These are phyloP conservation scores for Haliclystus octoradiatus DNA, from an alignment of 30 jellyfish, hydroid and myxozoan species.

Conservation along the genomic window DNA sequence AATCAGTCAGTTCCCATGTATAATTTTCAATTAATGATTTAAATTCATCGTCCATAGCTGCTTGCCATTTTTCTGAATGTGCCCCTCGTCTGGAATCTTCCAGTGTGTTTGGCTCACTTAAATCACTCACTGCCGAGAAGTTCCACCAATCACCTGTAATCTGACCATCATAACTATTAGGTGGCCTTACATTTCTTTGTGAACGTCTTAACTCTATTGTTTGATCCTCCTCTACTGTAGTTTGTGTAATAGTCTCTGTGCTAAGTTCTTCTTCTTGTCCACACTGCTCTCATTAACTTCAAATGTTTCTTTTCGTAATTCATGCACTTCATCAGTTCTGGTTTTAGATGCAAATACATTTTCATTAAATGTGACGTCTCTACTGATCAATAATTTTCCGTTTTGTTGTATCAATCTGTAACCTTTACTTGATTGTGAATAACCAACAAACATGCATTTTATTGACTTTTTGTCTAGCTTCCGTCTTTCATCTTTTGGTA, in stretches of 20 bases:
- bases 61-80: constrained; percentile 25
- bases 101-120: constrained; percentile 10
- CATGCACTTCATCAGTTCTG: too few species aligned
- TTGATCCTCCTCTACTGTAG: too few species aligned
- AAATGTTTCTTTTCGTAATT: too few species aligned
- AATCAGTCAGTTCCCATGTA: constrained; percentile 31
- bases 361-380: constrained; percentile 39
- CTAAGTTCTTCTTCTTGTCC: too few species aligned
- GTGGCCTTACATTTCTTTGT: too few species aligned
- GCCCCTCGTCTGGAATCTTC: constrained; percentile 12
- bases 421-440: constrained; percentile 35
- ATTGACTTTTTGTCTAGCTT: constrained; percentile 26
- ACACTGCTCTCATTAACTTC: too few species aligned
- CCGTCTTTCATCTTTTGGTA: constrained; percentile 9
- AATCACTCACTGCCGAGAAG: neutral
- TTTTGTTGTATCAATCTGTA: constrained; percentile 3
- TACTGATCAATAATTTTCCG: constrained; percentile 14
- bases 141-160: constrained; percentile 9
- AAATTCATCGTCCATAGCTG: constrained; percentile 28
- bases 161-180: too few species aligned
- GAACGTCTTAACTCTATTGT: too few species aligned
- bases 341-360: too few species aligned
- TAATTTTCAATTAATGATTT: constrained; percentile 10
- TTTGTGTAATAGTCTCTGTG: too few species aligned
- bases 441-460: constrained; percentile 28